Conservation (phyloP, 2,797 vertebrate species). For the Silurus aristotelis region DNA sequence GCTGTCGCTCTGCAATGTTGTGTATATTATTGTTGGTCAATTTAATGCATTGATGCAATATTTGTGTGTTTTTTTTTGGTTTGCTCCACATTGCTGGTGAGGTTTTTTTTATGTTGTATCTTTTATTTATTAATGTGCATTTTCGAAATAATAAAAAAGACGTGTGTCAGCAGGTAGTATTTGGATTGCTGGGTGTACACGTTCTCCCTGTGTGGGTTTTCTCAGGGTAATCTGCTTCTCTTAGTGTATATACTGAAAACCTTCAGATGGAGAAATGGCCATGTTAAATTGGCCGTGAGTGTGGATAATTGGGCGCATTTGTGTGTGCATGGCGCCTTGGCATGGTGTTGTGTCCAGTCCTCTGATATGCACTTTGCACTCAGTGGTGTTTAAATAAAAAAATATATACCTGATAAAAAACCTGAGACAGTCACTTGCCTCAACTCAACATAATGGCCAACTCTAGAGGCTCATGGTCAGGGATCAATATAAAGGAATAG, state of each 20-base stretch:
- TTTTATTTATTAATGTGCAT: neutral
- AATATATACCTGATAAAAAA: neutral
- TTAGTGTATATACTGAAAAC: neutral
- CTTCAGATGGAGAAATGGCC: neutral
- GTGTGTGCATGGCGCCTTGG: neutral
- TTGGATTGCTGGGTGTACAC: neutral
- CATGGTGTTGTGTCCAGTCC: neutral
- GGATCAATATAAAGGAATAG: neutral
- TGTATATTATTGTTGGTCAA: slow-evolving; percentile 15
- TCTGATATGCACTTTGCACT: neutral
- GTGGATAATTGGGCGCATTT: neutral
- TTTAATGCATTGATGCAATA: neutral
- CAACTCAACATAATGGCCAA: no score
- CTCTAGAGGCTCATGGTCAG: no score
- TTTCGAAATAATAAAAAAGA: neutral
- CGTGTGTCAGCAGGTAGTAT: neutral
- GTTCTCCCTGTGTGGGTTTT: neutral
- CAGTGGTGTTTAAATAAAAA: neutral
- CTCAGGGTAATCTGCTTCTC: neutral
- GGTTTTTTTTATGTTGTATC: neutral
- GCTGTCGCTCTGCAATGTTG: slow-evolving; percentile 32
- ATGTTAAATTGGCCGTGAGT: neutral
- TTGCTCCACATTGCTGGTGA: neutral
- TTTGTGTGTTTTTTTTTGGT: neutral
- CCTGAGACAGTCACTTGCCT: neutral